These are phyloP conservation scores for Mycetomoellerius zeteki DNA, from an alignment of 1,140 invertebrate species.

Conservation along the genomic window DNA sequence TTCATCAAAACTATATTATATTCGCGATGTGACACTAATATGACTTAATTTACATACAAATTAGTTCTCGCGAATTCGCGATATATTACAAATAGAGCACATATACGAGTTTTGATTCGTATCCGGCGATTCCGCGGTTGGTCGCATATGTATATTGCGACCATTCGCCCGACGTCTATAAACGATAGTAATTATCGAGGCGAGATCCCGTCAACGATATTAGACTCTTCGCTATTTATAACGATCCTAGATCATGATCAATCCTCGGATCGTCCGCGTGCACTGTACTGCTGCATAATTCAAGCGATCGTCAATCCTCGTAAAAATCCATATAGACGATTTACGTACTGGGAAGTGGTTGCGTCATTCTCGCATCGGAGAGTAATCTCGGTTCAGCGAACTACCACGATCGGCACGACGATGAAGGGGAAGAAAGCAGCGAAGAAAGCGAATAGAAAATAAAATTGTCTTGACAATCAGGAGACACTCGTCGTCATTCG, in stretches of 20 bases:
- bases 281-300: not conserved
- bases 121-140: not conserved
- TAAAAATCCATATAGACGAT: conserved; percentile 2
- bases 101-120: conserved; percentile 45
- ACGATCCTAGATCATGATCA: conserved; percentile 43
- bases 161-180: not conserved
- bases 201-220: conserved; percentile 19
- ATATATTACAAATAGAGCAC: conserved; percentile 33
- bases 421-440: conserved; percentile 32
- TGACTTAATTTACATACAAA: conserved; percentile 57
- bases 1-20: conserved; percentile 36
- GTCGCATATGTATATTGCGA: not conserved
- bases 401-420: not conserved
- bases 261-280: conserved; percentile 26
- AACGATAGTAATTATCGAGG: conserved; percentile 32
- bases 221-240: not conserved
- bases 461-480: conserved; percentile 22
- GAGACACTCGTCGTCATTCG: conserved; percentile 29
- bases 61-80: conserved; percentile 48
- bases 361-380: not conserved
- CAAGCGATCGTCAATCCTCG: conserved; percentile 23
- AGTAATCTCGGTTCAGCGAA: conserved; percentile 35
- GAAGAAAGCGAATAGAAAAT: conserved; percentile 75
- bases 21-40: conserved; percentile 26
- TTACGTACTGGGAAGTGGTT: conserved; percentile 11